These are phyloP conservation scores for Chrysomela aeneicollis DNA, from an alignment of 2,888 invertebrate genomes.

Conservation along the genomic window DNA sequence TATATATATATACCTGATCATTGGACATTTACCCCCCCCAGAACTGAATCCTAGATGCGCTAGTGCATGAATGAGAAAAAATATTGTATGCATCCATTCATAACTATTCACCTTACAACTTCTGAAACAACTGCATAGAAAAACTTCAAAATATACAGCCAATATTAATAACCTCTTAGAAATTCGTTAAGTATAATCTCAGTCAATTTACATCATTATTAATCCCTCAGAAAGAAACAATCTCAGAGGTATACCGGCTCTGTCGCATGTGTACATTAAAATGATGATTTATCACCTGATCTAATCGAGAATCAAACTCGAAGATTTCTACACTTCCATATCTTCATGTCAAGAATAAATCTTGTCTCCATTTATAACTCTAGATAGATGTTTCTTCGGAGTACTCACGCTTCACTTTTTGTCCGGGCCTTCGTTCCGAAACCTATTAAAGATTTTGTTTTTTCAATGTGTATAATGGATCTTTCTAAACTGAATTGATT, in stretches of 20 bases:
- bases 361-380: conserved; percentile 41
- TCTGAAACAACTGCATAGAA: too few relatives aligned
- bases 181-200: too few relatives aligned
- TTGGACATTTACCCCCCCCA: too few relatives aligned
- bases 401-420: conserved; percentile 33
- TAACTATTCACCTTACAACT: too few relatives aligned
- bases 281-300: conserved; percentile 39
- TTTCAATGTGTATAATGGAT: conserved; percentile 30
- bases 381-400: conserved; percentile 34
- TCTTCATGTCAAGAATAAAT: conserved; percentile 41
- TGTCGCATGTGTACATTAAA: conserved; percentile 30
- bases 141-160: too few relatives aligned
- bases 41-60: too few relatives aligned
- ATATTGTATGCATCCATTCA: too few relatives aligned
- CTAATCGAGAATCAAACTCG: conserved; percentile 41
- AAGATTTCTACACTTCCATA: conserved; percentile 42
- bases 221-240: background rate
- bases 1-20: too few relatives aligned
- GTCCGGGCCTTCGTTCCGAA: conserved; percentile 24
- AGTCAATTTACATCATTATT: conserved; percentile 7
- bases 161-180: too few relatives aligned
- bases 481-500: conserved; percentile 29
- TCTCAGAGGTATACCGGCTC: conserved; percentile 12
- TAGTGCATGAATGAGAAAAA: too few relatives aligned
- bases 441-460: conserved; percentile 36